Evolutionary conservation across 1,140 invertebrate species (phyloP).

Genomic region (Acromyrmex heyeri): DNA sequence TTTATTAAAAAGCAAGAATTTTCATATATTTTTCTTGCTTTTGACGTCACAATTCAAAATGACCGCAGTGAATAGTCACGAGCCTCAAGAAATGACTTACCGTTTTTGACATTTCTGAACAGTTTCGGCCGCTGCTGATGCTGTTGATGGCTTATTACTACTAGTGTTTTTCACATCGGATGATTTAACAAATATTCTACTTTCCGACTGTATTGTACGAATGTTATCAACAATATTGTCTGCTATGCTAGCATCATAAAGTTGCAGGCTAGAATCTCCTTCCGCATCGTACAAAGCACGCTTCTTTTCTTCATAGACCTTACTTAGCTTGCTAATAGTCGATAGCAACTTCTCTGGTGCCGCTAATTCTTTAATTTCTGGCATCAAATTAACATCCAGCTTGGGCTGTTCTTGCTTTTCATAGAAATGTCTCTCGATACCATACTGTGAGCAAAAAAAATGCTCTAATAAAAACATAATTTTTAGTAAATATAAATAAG

Average conservation of each 20-base stretch:
- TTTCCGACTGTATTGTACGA: constrained; percentile 43
- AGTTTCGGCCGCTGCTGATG: background rate
- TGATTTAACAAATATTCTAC: constrained; percentile 2
- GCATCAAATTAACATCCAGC: constrained; percentile 60
- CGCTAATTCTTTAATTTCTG: constrained; percentile 70
- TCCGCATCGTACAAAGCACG: background rate
- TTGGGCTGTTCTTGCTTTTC: constrained; percentile 41
- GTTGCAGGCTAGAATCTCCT: constrained; percentile 61
- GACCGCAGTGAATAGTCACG: too few species aligned
- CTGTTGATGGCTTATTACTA: background rate
- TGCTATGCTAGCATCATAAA: constrained; percentile 74
- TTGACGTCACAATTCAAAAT: too few species aligned
- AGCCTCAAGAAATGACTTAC: constrained; percentile 13
- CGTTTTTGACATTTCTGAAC: constrained; percentile 9
- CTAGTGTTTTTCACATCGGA: constrained; percentile 15
- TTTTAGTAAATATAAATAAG: background rate
- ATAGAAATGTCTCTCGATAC: constrained; percentile 78
- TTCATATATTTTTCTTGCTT: too few species aligned
- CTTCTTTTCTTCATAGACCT: constrained; percentile 77
- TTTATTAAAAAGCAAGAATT: too few species aligned
- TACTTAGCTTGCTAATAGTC: constrained; percentile 74
- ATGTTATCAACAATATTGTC: constrained; percentile 72
- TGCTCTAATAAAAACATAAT: background rate
- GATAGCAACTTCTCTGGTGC: constrained; percentile 68
- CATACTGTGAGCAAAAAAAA: constrained; percentile 75